phyloP scores from a whole-genome alignment of 2,797 vertebrate genomes.

The Chaenodraco wilsoni region DNA sequence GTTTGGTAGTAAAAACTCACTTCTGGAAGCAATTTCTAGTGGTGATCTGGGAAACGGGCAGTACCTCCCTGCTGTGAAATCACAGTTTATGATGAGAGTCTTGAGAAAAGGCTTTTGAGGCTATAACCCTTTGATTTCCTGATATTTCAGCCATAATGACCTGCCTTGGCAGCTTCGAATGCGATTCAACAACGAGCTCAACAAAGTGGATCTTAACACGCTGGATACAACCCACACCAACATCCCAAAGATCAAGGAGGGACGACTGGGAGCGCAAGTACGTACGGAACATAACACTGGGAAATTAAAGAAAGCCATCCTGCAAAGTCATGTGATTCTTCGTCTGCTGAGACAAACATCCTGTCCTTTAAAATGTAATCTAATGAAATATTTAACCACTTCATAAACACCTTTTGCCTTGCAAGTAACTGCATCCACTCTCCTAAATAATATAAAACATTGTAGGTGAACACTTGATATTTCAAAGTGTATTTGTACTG shows the following conservation, averaged over 20 bases:
- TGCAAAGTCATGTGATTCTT: background rate
- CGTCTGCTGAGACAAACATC: background rate
- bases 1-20: background rate
- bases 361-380: background rate
- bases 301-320: background rate
- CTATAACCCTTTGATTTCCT: constrained; percentile 21
- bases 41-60: background rate
- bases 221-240: constrained; percentile 90
- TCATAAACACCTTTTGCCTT: background rate
- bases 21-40: constrained; percentile 5
- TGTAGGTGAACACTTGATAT: no score
- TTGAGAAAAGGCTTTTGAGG: background rate
- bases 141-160: constrained; percentile 89
- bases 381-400: background rate
- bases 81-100: background rate
- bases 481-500: no score
- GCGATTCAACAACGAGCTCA: constrained; percentile 86
- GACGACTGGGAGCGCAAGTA: constrained; percentile 92
- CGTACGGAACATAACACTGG: background rate
- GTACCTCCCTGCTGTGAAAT: background rate
- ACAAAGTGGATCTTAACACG: constrained; percentile 79
- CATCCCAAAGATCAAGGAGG: constrained; percentile 88
- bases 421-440: background rate
- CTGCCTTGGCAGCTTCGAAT: constrained; percentile 90
- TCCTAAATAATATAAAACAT: background rate